phyloP scores from a whole-genome alignment of 2,113 vertebrate species.

The Calyptomena viridis region DNA sequence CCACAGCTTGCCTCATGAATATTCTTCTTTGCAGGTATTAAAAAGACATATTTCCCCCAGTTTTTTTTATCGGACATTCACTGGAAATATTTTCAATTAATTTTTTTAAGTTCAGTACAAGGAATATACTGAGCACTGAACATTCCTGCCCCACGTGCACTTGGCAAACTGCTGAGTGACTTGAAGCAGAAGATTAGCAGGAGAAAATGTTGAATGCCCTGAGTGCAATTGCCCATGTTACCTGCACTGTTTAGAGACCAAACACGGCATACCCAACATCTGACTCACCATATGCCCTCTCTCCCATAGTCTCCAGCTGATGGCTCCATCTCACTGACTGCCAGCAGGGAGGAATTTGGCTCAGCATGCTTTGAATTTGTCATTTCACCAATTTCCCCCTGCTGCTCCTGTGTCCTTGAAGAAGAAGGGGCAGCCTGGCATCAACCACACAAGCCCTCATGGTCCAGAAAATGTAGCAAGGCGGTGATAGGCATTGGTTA shows the following conservation, averaged over 20 bases:
- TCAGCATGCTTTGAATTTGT: background rate
- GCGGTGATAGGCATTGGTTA: background rate
- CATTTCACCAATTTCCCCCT: background rate
- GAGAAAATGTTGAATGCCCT: background rate
- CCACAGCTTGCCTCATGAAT: background rate
- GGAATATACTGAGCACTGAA: background rate
- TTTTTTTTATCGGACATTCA: background rate
- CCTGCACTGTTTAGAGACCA: conserved; percentile 30
- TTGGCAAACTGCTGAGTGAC: background rate
- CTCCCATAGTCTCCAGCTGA: background rate
- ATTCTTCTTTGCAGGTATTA: background rate
- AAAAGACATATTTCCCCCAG: background rate
- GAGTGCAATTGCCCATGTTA: background rate
- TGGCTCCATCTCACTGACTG: background rate
- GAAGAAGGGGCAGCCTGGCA: background rate
- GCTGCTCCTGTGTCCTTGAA: background rate
- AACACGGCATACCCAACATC: background rate
- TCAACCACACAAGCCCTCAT: background rate
- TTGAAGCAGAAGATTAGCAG: background rate
- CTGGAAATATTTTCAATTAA: background rate
- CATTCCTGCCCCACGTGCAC: accelerated
- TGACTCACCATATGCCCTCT: background rate
- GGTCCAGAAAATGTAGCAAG: background rate
- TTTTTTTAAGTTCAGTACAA: accelerated
- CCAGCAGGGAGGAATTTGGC: background rate